Evolutionary conservation across 2,888 invertebrate genomes (phyloP).

Genomic region (Tetrapedia diversipes): DNA sequence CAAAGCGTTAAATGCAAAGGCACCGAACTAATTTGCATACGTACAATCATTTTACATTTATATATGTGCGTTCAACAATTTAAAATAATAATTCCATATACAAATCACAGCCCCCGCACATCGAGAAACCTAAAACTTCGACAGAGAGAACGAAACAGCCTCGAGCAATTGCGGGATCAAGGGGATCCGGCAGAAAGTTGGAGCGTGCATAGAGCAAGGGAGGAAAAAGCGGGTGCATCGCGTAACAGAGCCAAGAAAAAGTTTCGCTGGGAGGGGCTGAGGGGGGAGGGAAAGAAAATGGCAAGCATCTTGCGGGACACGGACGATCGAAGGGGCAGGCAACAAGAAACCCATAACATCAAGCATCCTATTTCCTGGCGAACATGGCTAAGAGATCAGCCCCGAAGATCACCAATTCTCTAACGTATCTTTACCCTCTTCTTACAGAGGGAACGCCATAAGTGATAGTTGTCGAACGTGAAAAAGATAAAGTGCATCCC

Average conservation of each 20-base stretch:
- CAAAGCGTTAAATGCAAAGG: too few species aligned
- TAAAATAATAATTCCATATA: too few species aligned
- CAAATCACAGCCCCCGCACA: background rate
- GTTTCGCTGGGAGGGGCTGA: background rate
- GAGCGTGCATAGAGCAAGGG: background rate
- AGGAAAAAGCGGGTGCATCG: background rate
- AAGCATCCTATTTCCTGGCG: slow-evolving; percentile 11
- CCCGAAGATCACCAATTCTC: background rate
- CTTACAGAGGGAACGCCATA: background rate
- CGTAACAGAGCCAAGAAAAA: slow-evolving; percentile 1
- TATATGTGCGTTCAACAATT: too few species aligned
- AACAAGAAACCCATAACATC: background rate
- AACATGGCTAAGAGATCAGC: background rate
- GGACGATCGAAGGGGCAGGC: background rate
- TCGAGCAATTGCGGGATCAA: background rate
- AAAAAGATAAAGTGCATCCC: background rate
- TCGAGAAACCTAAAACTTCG: background rate
- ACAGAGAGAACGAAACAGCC: background rate
- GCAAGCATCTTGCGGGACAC: slow-evolving; percentile 15
- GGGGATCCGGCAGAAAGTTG: background rate
- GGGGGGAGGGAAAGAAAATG: background rate
- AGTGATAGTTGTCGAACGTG: background rate
- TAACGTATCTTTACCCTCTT: background rate
- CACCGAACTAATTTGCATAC: too few species aligned
- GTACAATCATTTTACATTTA: too few species aligned